These are phyloP conservation scores for Akabosia matsudoensis DNA, from an alignment of 1,140 invertebrate genomes.

Conservation along the genomic window DNA sequence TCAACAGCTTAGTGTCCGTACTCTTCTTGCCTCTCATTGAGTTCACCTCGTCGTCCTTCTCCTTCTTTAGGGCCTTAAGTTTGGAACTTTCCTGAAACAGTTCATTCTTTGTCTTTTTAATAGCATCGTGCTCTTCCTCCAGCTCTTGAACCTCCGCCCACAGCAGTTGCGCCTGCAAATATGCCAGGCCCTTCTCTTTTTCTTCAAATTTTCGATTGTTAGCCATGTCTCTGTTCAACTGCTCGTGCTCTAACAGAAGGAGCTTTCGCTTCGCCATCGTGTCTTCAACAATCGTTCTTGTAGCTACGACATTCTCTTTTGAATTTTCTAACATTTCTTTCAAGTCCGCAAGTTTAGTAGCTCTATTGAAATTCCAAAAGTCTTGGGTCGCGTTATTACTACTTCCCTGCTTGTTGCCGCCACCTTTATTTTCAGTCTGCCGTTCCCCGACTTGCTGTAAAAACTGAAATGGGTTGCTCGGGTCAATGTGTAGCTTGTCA, in stretches of 20 bases:
- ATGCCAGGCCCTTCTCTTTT: neutral
- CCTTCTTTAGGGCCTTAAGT: neutral
- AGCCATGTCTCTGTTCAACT: neutral
- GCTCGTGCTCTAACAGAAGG: neutral
- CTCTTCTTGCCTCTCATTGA: neutral
- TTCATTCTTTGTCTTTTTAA: neutral
- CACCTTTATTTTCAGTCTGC: neutral
- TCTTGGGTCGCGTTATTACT: neutral
- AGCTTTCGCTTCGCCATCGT: neutral
- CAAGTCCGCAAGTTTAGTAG: neutral
- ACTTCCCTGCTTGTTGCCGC: neutral
- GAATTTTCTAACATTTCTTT: neutral
- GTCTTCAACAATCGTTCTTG: neutral
- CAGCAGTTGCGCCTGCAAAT: too few species aligned
- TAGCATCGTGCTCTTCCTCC: neutral
- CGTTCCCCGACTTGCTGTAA: neutral
- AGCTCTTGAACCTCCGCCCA: too few species aligned
- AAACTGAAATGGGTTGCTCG: neutral
- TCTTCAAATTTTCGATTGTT: neutral
- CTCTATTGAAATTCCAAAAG: neutral
- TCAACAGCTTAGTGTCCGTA: neutral
- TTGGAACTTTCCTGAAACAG: neutral
- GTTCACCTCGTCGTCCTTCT: neutral
- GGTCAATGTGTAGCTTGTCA: neutral
- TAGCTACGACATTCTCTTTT: neutral